A percentile compares a stretch with the other conserved stretches of the same genome.
phyloP scores from a whole-genome alignment of 2,888 invertebrate species.

The Cantharis rustica region DNA sequence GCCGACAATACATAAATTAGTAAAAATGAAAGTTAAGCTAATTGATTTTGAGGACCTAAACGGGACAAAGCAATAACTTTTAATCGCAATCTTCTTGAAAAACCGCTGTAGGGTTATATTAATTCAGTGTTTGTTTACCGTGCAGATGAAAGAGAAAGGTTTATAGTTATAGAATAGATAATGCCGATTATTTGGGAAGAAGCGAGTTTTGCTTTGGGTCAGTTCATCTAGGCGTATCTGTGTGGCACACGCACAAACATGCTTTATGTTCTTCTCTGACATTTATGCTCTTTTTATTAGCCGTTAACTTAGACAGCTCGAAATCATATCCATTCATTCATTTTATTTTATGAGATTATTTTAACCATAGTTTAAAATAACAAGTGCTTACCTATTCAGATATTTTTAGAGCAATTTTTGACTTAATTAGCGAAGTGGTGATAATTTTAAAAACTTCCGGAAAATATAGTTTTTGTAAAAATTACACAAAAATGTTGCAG shows the following conservation, averaged over 20 bases:
- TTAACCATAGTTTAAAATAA: slow-evolving; percentile 19
- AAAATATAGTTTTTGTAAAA: not conserved
- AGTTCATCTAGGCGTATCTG: slow-evolving; percentile 49
- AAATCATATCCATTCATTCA: slow-evolving; percentile 33
- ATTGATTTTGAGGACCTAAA: not conserved
- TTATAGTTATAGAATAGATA: slow-evolving; percentile 9
- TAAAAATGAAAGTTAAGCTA: not conserved
- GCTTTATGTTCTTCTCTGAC: slow-evolving; percentile 51
- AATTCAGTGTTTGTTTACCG: not conserved
- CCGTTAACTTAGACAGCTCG: slow-evolving; percentile 49
- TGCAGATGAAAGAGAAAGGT: not conserved
- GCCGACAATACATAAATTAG: not conserved
- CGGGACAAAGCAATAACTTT: not conserved
- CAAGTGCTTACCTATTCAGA: not conserved
- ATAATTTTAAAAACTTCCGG: not conserved
- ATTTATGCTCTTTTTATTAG: slow-evolving; percentile 55
- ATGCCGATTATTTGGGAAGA: slow-evolving; percentile 18
- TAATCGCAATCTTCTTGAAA: not conserved
- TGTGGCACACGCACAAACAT: slow-evolving; percentile 51
- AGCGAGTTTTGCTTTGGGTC: slow-evolving; percentile 22
- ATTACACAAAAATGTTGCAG: not conserved
- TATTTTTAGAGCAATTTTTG: not conserved
- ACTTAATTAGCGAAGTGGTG: not conserved
- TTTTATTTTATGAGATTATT: slow-evolving; percentile 31
- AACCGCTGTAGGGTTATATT: not conserved